Evolutionary conservation across 2,113 vertebrate genomes (phyloP).

Genomic region (Ranitomeya imitator): DNA sequence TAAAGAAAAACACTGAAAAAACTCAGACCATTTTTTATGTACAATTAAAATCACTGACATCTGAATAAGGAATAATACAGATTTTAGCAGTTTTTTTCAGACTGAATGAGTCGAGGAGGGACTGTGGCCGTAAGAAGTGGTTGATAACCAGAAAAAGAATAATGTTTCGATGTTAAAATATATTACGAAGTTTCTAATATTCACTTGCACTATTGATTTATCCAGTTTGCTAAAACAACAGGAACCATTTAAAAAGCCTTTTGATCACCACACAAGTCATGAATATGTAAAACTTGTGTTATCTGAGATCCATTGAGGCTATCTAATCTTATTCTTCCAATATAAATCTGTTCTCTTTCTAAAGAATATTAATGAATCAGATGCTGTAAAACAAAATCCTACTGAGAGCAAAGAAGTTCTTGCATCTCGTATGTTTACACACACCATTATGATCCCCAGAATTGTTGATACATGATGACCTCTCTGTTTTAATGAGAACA

Average conservation of each 20-base stretch:
- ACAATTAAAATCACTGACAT: too few species aligned
- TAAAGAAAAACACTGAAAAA: too few species aligned
- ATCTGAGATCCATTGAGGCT: slow-evolving; percentile 26
- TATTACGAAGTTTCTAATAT: too few species aligned
- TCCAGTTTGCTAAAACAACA: too few species aligned
- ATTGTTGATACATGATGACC: slow-evolving; percentile 17
- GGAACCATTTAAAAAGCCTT: not conserved
- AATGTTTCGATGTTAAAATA: too few species aligned
- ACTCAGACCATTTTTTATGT: too few species aligned
- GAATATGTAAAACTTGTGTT: slow-evolving; percentile 2
- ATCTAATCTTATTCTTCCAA: slow-evolving; percentile 15
- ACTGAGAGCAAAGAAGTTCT: not conserved
- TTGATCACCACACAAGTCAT: not conserved
- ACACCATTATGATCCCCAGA: not conserved
- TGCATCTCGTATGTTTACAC: not conserved
- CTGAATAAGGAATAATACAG: too few species aligned
- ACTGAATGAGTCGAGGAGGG: too few species aligned
- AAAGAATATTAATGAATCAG: slow-evolving; percentile 17
- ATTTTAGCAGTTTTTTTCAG: too few species aligned
- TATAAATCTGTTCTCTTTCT: slow-evolving; percentile 9
- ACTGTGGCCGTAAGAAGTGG: too few species aligned
- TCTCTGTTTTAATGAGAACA: slow-evolving; percentile 10
- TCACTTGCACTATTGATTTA: too few species aligned
- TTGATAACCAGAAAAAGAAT: too few species aligned
- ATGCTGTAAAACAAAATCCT: slow-evolving; percentile 20